Evolutionary conservation across 2,797 vertebrate species (phyloP).

Genomic region (Hephaestus fuliginosus): DNA sequence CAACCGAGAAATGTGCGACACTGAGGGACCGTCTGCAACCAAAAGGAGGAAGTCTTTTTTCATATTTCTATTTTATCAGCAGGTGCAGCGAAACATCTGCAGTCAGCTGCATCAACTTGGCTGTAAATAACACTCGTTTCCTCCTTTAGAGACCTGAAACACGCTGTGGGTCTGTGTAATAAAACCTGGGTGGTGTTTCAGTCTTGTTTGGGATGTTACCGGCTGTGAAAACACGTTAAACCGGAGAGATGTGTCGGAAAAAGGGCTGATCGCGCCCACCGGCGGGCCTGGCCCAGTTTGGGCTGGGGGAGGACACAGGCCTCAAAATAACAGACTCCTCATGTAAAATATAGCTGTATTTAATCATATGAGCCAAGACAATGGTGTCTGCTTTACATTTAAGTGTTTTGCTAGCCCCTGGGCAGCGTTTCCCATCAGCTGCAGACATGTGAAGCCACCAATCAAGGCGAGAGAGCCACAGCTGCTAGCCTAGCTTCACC

Average conservation of each 20-base stretch:
- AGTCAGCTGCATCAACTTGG: slow-evolving; percentile 1
- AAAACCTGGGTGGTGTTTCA: too few species aligned
- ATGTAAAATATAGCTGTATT: rapidly evolving
- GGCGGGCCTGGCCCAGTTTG: slow-evolving; percentile 57
- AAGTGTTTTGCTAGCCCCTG: neutral
- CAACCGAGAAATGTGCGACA: neutral
- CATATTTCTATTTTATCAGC: slow-evolving; percentile 32
- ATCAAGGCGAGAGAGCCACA: slow-evolving; percentile 32
- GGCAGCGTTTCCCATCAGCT: slow-evolving; percentile 28
- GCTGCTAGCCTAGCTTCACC: slow-evolving; percentile 65
- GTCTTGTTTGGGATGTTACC: neutral
- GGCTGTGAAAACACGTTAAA: slow-evolving; percentile 49
- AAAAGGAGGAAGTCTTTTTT: slow-evolving; percentile 36
- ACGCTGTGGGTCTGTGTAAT: too few species aligned
- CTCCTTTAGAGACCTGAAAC: too few species aligned
- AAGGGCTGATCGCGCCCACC: slow-evolving; percentile 64
- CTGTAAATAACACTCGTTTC: neutral
- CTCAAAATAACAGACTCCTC: rapidly evolving
- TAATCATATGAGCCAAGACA: rapidly evolving
- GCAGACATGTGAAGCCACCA: slow-evolving; percentile 57
- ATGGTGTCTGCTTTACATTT: rapidly evolving
- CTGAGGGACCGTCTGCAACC: neutral
- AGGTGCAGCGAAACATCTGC: slow-evolving; percentile 56
- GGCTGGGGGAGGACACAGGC: slow-evolving; percentile 46
- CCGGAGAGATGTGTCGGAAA: slow-evolving; percentile 59